Evolutionary conservation across 2,888 invertebrate genomes (phyloP).

Genomic region (Steinernema carpocapsae): DNA sequence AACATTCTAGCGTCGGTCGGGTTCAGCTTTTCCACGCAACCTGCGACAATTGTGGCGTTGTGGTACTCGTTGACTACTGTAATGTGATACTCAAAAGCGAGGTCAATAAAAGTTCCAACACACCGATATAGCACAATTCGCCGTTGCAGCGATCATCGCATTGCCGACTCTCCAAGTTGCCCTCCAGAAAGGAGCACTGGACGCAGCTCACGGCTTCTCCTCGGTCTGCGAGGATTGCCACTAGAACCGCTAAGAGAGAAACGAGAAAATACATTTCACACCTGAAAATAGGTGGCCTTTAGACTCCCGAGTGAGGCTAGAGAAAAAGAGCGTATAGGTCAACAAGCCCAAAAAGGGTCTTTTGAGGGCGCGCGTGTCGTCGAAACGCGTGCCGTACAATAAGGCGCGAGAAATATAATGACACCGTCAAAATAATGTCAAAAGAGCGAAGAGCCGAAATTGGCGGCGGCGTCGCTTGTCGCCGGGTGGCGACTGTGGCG

Average conservation of each 20-base stretch:
- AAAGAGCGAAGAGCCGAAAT: neutral
- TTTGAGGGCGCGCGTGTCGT: conserved; percentile 19
- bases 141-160: conserved; percentile 16
- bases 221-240: neutral
- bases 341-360: conserved; percentile 21
- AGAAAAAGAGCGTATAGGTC: neutral
- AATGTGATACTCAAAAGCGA: neutral
- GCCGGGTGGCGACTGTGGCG: neutral
- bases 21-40: neutral
- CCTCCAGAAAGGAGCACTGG: conserved; percentile 16
- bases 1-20: neutral
- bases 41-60: conserved; percentile 24
- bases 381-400: conserved; percentile 14
- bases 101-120: neutral
- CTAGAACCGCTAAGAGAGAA: neutral
- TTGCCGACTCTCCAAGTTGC: neutral
- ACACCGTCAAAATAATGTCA: conserved; percentile 29
- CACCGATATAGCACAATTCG: conserved; percentile 14
- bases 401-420: conserved; percentile 23
- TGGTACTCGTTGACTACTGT: conserved; percentile 12
- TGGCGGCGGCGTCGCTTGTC: neutral
- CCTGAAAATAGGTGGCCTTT: neutral
- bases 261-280: neutral
- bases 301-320: too few relatives aligned
- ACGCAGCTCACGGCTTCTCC: conserved; percentile 16